phyloP scores from a whole-genome alignment of 2,113 vertebrate genomes.

The Nyctibius bracteatus region DNA sequence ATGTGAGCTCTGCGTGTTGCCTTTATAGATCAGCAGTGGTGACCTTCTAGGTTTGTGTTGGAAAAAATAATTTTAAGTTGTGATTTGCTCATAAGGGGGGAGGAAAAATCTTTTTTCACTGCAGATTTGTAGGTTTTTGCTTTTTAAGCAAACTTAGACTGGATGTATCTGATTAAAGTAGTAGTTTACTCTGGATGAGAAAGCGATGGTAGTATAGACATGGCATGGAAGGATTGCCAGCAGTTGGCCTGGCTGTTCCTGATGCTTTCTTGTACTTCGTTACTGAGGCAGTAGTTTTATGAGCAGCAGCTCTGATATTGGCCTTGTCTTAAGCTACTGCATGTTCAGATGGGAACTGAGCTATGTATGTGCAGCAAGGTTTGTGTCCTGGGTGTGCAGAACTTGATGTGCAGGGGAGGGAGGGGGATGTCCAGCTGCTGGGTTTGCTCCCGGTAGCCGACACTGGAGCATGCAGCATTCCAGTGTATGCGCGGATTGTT shows the following conservation, averaged over 20 bases:
- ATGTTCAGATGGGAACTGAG: background rate
- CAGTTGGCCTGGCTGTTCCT: background rate
- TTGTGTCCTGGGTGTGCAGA: background rate
- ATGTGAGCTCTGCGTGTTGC: background rate
- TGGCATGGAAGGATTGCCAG: background rate
- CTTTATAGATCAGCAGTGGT: background rate
- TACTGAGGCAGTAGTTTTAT: background rate
- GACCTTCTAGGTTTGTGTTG: background rate
- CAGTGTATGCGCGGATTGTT: background rate
- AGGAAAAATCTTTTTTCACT: background rate
- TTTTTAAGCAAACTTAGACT: background rate
- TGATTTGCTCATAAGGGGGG: background rate
- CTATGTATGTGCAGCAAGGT: background rate
- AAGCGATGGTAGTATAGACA: background rate
- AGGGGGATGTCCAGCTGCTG: background rate
- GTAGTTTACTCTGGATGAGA: background rate
- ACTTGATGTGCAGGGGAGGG: background rate
- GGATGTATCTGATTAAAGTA: background rate
- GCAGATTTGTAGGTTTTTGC: background rate
- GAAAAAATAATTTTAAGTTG: background rate
- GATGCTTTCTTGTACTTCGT: background rate
- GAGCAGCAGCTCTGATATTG: background rate
- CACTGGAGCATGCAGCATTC: background rate
- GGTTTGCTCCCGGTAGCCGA: background rate
- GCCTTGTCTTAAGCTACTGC: background rate